Evolutionary conservation across 2,888 invertebrate species (phyloP).

Genomic region (Synanthedon andrenaeformis): DNA sequence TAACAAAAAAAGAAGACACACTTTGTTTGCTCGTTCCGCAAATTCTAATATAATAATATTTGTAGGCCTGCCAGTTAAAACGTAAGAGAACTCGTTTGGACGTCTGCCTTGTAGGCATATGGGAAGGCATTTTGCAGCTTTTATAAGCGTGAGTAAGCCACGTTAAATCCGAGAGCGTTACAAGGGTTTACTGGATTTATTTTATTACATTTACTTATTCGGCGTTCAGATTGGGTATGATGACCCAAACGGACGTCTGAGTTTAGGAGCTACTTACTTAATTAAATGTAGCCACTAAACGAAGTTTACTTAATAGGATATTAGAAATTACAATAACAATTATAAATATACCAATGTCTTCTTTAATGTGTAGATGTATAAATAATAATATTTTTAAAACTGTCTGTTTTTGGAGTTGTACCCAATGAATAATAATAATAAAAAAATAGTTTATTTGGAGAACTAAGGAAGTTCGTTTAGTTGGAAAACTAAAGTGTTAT

Average conservation of each 20-base stretch:
- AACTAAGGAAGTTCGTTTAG: too few species aligned
- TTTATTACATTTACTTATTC: conserved; percentile 58
- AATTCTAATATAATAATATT: too few species aligned
- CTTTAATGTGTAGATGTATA: too few species aligned
- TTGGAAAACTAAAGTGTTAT: background rate
- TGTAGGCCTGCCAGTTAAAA: background rate
- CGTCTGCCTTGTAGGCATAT: conserved; percentile 20
- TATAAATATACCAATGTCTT: too few species aligned
- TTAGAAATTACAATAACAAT: too few species aligned
- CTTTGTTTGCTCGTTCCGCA: too few species aligned
- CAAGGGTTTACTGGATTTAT: conserved; percentile 48
- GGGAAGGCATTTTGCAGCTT: conserved; percentile 33
- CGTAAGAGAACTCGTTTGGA: background rate
- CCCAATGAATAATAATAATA: too few species aligned
- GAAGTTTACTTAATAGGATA: too few species aligned
- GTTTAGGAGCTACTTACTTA: conserved; percentile 41
- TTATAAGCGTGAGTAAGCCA: conserved; percentile 44
- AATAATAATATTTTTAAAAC: too few species aligned
- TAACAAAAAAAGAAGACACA: too few species aligned
- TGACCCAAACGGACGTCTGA: conserved; percentile 28
- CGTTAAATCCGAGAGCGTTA: conserved; percentile 41
- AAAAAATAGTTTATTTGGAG: too few species aligned
- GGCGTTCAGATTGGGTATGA: conserved; percentile 35
- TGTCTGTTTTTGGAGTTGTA: too few species aligned
- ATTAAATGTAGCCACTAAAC: conserved; percentile 27